These are phyloP conservation scores for Cyprinodon brontotheroides DNA, from an alignment of 2,113 vertebrate genomes.

Conservation along the genomic window DNA sequence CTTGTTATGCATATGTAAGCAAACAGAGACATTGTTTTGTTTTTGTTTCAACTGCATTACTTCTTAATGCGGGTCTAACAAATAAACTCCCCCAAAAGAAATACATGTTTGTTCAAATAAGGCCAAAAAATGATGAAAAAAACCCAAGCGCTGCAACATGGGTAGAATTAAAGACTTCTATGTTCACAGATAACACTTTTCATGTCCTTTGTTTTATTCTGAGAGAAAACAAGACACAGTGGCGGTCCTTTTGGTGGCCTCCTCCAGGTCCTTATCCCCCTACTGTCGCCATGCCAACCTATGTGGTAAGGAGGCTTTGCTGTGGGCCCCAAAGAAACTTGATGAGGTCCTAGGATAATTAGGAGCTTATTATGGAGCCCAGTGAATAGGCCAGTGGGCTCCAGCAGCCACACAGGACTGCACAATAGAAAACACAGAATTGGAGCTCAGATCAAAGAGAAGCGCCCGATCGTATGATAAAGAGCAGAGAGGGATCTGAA, in stretches of 20 bases:
- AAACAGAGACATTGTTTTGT: neutral
- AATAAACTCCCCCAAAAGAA: neutral
- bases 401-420: conserved; percentile 46
- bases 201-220: neutral
- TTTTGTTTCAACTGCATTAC: neutral
- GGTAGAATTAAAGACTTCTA: neutral
- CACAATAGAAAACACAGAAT: conserved; percentile 49
- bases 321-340: conserved; percentile 50
- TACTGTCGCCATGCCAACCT: conserved; percentile 78
- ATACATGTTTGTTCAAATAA: neutral
- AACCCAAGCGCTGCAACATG: neutral
- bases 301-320: conserved; percentile 55
- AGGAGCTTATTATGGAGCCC: conserved; percentile 69
- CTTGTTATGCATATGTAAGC: too few species aligned
- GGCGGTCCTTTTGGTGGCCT: conserved; percentile 47
- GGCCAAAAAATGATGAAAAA: neutral
- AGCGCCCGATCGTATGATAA: conserved; percentile 31
- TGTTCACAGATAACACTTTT: neutral
- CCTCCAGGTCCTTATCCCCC: conserved; percentile 45
- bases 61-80: neutral
- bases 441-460: conserved; percentile 62
- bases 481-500: conserved; percentile 26
- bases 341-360: conserved; percentile 76
- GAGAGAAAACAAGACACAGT: conserved; percentile 13
- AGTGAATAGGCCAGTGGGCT: conserved; percentile 56